Percentiles rank a stretch among this genome's conserved stretches.
phyloP scores from a whole-genome alignment of 53 echinoderm and acorn worm genomes.

The Apostichopus leukothele region DNA sequence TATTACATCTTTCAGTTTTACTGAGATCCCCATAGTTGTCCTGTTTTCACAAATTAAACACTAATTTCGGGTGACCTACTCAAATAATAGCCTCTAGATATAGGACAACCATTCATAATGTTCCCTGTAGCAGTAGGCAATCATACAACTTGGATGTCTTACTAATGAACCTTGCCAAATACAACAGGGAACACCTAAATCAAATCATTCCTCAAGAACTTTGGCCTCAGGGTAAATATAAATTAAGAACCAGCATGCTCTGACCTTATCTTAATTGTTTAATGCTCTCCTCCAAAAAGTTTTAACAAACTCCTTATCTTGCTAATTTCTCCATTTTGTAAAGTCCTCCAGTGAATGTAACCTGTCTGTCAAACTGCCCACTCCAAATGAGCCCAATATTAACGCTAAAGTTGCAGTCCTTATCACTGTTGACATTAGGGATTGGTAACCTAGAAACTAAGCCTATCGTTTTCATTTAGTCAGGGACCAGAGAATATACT shows the following conservation, averaged over 20 bases:
- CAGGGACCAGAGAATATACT: no score
- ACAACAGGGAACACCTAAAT: no score
- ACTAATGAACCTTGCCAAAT: no score
- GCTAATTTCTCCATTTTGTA: background rate
- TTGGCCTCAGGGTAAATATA: conserved; percentile 13
- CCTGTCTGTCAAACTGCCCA: background rate
- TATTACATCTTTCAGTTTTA: no score
- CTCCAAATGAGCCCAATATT: background rate
- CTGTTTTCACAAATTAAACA: background rate
- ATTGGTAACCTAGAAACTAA: conserved; percentile 15
- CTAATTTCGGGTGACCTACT: background rate
- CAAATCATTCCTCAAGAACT: background rate
- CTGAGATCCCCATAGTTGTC: background rate
- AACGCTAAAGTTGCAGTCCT: no score
- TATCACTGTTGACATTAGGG: background rate
- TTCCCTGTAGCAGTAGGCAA: no score
- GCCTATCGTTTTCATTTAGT: background rate
- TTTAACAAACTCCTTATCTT: background rate
- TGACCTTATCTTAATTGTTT: conserved; percentile 42
- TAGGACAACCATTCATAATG: background rate
- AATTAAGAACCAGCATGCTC: conserved; percentile 12
- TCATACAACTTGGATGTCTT: no score
- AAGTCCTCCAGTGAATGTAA: background rate
- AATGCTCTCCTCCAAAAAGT: conserved; percentile 2
- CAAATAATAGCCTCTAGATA: conserved; percentile 16